Evolutionary conservation across 2,888 invertebrate species (phyloP).

Genomic region (Tipula lateralis): DNA sequence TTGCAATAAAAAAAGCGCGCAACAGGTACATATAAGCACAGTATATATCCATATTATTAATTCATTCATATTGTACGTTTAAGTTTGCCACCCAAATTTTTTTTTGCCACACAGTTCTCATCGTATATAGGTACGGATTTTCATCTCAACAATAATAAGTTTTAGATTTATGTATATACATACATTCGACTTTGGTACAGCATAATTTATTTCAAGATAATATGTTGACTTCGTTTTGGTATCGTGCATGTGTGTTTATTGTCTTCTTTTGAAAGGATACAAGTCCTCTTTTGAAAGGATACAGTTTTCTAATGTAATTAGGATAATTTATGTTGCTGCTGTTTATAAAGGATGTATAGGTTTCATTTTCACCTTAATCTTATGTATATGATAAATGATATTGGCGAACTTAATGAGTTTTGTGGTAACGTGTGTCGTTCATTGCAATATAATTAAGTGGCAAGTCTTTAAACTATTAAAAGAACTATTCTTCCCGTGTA

Average conservation of each 20-base stretch:
- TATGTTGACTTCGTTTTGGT: neutral
- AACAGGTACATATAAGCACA: neutral
- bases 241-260: neutral
- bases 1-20: neutral
- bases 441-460: no score
- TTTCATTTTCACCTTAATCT: neutral
- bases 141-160: neutral
- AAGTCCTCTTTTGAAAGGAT: neutral
- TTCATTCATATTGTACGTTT: slow-evolving; percentile 5
- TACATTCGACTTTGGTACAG: neutral
- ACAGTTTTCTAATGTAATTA: neutral
- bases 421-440: no score
- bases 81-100: neutral
- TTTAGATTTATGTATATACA: neutral
- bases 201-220: neutral
- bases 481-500: no score
- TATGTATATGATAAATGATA: no score
- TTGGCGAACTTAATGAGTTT: no score
- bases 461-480: no score
- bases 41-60: neutral
- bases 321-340: neutral
- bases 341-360: neutral
- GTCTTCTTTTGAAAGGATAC: neutral
- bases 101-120: neutral
- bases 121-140: neutral